Evolutionary conservation across 2,888 invertebrate genomes (phyloP), one percentile per base, ranked within the genome.

Genomic region (Aporophyla nigra): DNA sequence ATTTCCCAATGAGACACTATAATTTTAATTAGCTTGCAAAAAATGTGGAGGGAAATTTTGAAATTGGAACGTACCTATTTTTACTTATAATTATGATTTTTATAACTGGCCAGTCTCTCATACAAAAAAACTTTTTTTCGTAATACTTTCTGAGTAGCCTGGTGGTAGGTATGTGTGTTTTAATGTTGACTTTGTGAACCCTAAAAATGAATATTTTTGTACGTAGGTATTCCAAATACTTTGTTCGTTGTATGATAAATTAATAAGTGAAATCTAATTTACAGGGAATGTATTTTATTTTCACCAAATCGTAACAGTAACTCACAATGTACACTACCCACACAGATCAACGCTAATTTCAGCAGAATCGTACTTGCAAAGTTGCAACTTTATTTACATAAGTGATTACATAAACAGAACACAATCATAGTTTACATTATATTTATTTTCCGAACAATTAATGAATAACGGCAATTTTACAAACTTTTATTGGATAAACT

Each of bases 201-300:
- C 43, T 43, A 43, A n/a, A 61, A 33, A 59, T 21, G 0, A 21
- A 59, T 61, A 40, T 62, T 62, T 62, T 43, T 24, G 19, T 19
- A 46, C 19, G 46, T 63, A 24, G 6, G 19, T 49, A 65, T 49
- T 46, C 24, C 24, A 27, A 65, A 27, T 65, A 66, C 2, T 19
- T 27, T 21, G 12, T 49, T 27, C 0, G 16, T 56, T 59, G 49
- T 51, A 59, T 27, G 40, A 16, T 27, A 21, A 1, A 21, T 19
- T 33, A 82, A 71, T 43, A 79, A 85, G 76, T 77, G 24, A 74
- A 76, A 53, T 63, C 40, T 19, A 40, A 59, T 58, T 43, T 72
- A 80, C 59, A 73, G 85, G 90, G 90, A 90, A 90, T 90, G 91
- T 88, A 83, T 83, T 90, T 88, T 86, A 86, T 88, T 89, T 87